Evolutionary conservation across 2,888 invertebrate genomes (phyloP).

Genomic region (Troilus luridus): DNA sequence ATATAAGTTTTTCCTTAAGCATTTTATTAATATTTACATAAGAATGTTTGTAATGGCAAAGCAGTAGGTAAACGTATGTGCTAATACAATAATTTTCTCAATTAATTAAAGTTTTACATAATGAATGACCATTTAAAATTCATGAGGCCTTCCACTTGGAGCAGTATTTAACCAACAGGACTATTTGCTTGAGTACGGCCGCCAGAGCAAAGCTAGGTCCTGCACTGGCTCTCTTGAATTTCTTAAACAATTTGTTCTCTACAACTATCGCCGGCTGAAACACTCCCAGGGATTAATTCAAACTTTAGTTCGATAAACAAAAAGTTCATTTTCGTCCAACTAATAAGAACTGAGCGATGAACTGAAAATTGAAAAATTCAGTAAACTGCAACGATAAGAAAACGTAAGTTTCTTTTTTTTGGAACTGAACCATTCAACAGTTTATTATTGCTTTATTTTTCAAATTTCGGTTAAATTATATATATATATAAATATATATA

Average conservation of each 20-base stretch:
- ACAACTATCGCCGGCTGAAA: not conserved
- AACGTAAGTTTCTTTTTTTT: no score
- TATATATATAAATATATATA: no score
- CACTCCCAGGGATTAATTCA: not conserved
- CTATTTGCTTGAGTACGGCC: not conserved
- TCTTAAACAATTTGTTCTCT: not conserved
- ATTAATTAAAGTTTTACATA: not conserved
- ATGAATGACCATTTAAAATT: not conserved
- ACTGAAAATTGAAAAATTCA: not conserved
- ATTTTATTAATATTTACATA: no score
- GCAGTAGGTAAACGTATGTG: no score
- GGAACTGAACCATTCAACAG: no score
- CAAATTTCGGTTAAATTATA: no score
- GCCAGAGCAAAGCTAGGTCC: not conserved
- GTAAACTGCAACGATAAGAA: not conserved
- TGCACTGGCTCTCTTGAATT: not conserved
- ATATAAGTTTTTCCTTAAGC: no score
- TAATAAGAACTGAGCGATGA: not conserved
- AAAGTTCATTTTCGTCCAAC: not conserved
- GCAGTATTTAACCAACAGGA: not conserved
- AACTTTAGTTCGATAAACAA: not conserved
- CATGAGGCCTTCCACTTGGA: not conserved
- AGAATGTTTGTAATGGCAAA: no score
- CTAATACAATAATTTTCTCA: not conserved
- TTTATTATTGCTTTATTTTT: no score